A percentile compares a stretch with the other conserved stretches of the same genome.
Evolutionary conservation across 2,888 invertebrate genomes (phyloP).

Genomic region (Pristionchus arcanus): DNA sequence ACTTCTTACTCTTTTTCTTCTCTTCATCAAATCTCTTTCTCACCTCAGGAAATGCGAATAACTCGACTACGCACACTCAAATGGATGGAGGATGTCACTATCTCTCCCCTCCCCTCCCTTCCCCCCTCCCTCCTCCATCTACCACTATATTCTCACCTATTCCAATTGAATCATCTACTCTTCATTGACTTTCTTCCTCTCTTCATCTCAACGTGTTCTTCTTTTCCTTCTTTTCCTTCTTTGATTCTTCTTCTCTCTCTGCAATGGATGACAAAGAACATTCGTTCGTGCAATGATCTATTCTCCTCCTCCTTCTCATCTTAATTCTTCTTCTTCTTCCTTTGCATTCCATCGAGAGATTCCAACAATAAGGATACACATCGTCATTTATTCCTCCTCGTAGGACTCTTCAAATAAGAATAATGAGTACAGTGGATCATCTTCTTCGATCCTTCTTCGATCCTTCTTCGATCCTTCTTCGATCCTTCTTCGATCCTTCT

Average conservation of each 20-base stretch:
- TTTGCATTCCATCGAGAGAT: neutral
- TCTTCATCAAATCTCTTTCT: neutral
- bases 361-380: neutral
- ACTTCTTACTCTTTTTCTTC: neutral
- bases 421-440: neutral
- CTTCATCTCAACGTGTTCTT: neutral
- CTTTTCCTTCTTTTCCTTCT: neutral
- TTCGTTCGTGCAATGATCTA: neutral
- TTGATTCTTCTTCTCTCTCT: neutral
- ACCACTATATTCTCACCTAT: neutral
- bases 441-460: neutral
- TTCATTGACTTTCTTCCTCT: neutral
- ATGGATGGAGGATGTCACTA: neutral
- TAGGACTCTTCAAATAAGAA: neutral
- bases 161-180: neutral
- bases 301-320: neutral
- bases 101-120: neutral
- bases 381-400: neutral
- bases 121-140: neutral
- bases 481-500: neutral
- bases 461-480: too few relatives aligned
- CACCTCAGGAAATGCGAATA: constrained; percentile 20
- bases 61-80: neutral
- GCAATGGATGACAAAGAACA: neutral
- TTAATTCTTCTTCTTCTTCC: too few relatives aligned